These are phyloP conservation scores for Tolypeutes matacus DNA, from an alignment of 2,797 vertebrate genomes.

Conservation along the genomic window DNA sequence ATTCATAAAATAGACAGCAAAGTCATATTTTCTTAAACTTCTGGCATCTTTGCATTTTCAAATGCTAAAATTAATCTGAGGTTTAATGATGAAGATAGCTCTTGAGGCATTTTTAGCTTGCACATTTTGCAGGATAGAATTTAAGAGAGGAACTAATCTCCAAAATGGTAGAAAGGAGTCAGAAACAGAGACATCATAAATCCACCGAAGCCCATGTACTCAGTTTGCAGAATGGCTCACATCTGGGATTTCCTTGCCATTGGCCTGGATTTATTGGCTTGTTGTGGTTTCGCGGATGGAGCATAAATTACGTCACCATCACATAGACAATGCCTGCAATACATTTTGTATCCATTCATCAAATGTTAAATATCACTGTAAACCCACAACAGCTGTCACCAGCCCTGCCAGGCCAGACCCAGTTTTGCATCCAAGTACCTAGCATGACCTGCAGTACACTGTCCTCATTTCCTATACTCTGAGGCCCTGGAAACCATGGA, in stretches of 20 bases:
- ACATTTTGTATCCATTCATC: slow-evolving; percentile 50
- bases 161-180: not conserved
- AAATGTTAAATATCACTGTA: slow-evolving; percentile 15
- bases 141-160: slow-evolving; percentile 62
- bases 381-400: not conserved
- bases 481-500: not conserved
- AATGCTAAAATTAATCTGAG: slow-evolving; percentile 61
- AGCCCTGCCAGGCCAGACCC: not conserved
- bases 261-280: slow-evolving; percentile 67
- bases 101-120: slow-evolving; percentile 2
- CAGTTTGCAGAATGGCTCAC: slow-evolving; percentile 8
- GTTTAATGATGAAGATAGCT: slow-evolving; percentile 65
- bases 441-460: fast-evolving
- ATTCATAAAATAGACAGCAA: slow-evolving; percentile 71
- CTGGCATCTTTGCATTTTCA: slow-evolving; percentile 70
- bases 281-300: slow-evolving; percentile 20
- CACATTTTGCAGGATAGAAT: slow-evolving; percentile 47
- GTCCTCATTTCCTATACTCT: not conserved
- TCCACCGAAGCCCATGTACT: not conserved
- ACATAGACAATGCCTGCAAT: slow-evolving; percentile 21
- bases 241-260: slow-evolving; percentile 40
- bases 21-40: not conserved
- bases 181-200: slow-evolving; percentile 50
- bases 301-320: slow-evolving; percentile 58
- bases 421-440: not conserved